These are phyloP conservation scores for Furnarius figulus DNA, from an alignment of 2,113 vertebrate genomes.

Conservation along the genomic window DNA sequence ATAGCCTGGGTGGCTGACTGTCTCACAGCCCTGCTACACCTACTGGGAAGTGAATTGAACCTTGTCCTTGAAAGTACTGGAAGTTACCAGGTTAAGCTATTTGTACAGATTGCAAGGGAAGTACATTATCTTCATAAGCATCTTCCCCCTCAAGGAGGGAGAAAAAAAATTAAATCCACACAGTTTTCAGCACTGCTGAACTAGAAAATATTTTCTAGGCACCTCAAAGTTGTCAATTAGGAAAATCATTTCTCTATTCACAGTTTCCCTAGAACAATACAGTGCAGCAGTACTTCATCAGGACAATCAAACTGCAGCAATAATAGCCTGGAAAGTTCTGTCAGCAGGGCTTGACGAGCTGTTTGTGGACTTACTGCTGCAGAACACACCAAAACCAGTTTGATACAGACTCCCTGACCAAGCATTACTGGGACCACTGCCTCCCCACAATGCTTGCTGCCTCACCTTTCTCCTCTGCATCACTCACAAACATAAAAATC, in stretches of 20 bases:
- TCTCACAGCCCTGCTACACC: neutral
- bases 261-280: neutral
- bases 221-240: neutral
- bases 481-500: neutral
- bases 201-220: neutral
- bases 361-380: neutral
- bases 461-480: neutral
- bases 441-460: neutral
- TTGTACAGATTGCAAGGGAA: neutral
- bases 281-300: neutral
- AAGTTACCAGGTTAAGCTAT: neutral
- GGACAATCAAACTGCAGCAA: neutral
- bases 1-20: neutral
- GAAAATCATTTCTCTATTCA: neutral
- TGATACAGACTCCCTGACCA: neutral
- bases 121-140: neutral
- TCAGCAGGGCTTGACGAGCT: neutral
- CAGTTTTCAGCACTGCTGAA: neutral
- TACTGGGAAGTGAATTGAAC: neutral
- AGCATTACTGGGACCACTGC: neutral
- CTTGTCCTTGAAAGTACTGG: neutral
- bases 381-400: neutral
- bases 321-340: neutral
- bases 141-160: neutral
- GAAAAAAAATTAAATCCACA: neutral